Evolutionary conservation across 2,113 vertebrate species (phyloP), one percentile per base, ranked within the genome.

Genomic region (Rhipidura dahli): DNA sequence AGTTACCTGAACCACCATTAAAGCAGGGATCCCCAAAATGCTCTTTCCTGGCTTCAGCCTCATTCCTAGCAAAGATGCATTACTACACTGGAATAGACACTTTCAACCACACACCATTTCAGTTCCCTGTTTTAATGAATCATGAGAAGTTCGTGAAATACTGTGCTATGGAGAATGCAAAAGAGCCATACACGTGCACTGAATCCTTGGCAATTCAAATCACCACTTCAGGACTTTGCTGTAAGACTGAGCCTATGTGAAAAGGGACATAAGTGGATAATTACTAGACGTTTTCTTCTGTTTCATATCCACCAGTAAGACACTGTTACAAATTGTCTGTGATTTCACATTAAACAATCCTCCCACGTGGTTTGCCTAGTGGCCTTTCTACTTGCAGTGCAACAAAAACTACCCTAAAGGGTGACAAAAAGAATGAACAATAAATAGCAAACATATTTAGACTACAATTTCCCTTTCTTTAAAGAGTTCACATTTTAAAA

Each of bases 211-310:
- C 15, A 31, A 69, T 50, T 69, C 59, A 53, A 47, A 42, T 37
- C 61, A 87, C 7, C 18, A 8, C 44, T 87, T 71, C 57, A 83
- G 65, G 65, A n/a, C 49, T 79, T 45, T 11, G 18, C 17, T 72
- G 0, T 18, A 76, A 53, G 44, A 51, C 24, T 18, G 18, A 76
- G 28, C 6, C 65, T 85, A 15, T 0, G 0, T 40, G 24, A 72
- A 91, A 91, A 87, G 39, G 23, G 13, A 68, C 13, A 2, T 54
- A 71, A 7, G 14, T 49, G 24, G 28, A 9, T 49, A 60, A 89
- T 35, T 35, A 54, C 70, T 11, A 35, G 3, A 68, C 44, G 26
- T 51, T 56, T 83, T 72, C 35, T 60, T 85, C 54, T 61, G 20
- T 39, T 92, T 85, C 66, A 51, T 17, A 49, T 20, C 40, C 27